Evolutionary conservation across 23 tunicate species (phyloP).

Genomic region (Styela clava): DNA sequence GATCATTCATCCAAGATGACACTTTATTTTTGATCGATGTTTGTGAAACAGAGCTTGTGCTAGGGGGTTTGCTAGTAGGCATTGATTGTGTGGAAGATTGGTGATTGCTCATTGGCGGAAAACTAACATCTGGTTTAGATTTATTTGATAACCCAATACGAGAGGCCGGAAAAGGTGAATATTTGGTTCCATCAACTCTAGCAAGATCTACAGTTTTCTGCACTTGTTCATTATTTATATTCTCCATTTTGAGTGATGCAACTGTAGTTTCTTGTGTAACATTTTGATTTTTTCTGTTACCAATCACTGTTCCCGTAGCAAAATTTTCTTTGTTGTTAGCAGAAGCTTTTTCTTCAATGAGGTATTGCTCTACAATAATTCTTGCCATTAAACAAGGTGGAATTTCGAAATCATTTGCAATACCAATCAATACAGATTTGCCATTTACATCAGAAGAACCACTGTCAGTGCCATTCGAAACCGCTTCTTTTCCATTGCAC

Average conservation of each 20-base stretch:
- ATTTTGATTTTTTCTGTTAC: background rate
- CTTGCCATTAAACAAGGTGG: conserved; percentile 51
- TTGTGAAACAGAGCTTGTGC: background rate
- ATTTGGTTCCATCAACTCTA: background rate
- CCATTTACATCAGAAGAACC: too few species aligned
- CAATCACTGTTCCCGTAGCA: background rate
- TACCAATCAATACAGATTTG: conserved; percentile 21
- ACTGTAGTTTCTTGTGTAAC: background rate
- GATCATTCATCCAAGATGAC: conserved; percentile 55
- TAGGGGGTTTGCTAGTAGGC: background rate
- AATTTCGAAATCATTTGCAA: conserved; percentile 27
- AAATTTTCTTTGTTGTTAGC: background rate
- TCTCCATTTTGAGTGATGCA: background rate
- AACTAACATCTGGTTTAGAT: background rate
- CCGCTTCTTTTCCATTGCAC: too few species aligned
- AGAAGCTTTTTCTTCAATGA: conserved; percentile 6
- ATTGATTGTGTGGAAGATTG: background rate
- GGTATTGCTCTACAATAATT: conserved; percentile 30
- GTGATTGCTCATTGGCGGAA: background rate
- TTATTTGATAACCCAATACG: background rate
- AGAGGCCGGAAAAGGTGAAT: background rate
- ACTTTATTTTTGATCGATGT: conserved; percentile 13
- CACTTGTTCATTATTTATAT: background rate
- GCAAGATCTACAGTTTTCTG: background rate
- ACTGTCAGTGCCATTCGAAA: too few species aligned